Percentiles rank a stretch among this genome's conserved stretches.
Evolutionary conservation across 2,888 invertebrate genomes (phyloP).

Genomic region (Ptychoptera contaminata): DNA sequence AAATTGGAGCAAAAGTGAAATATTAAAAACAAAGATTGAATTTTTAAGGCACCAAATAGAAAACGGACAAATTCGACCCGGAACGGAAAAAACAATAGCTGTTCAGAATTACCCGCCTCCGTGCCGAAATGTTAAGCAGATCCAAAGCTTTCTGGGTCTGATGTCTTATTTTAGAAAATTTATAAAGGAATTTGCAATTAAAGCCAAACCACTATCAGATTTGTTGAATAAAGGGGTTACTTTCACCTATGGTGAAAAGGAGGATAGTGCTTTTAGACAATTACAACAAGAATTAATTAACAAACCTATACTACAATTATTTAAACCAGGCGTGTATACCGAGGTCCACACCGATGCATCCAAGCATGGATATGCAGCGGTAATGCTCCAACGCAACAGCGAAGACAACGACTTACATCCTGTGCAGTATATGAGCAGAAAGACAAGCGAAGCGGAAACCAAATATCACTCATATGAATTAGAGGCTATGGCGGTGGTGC

Average conservation of each 20-base stretch:
- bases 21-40: constrained; percentile 7
- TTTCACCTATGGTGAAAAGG: not conserved
- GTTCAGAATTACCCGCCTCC: not conserved
- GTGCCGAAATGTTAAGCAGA: not conserved
- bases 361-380: constrained; percentile 18
- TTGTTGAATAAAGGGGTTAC: not conserved
- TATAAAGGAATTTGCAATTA: not conserved
- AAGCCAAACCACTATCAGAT: not conserved
- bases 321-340: constrained; percentile 6
- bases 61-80: too few relatives aligned
- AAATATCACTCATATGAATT: constrained; percentile 21
- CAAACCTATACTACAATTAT: constrained; percentile 3
- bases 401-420: constrained; percentile 7
- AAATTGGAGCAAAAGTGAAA: constrained; percentile 11
- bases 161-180: not conserved
- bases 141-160: not conserved
- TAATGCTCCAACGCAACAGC: constrained; percentile 15
- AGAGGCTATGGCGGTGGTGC: constrained; percentile 20
- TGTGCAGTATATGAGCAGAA: constrained; percentile 16
- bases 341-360: constrained; percentile 14
- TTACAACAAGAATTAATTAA: not conserved
- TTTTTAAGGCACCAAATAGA: not conserved
- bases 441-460: constrained; percentile 17
- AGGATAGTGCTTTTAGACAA: not conserved
- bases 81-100: not conserved